A percentile compares a stretch with the other conserved stretches of the same genome.
Evolutionary conservation across 2,888 invertebrate species (phyloP).

Genomic region (Agapetus fuscipes): DNA sequence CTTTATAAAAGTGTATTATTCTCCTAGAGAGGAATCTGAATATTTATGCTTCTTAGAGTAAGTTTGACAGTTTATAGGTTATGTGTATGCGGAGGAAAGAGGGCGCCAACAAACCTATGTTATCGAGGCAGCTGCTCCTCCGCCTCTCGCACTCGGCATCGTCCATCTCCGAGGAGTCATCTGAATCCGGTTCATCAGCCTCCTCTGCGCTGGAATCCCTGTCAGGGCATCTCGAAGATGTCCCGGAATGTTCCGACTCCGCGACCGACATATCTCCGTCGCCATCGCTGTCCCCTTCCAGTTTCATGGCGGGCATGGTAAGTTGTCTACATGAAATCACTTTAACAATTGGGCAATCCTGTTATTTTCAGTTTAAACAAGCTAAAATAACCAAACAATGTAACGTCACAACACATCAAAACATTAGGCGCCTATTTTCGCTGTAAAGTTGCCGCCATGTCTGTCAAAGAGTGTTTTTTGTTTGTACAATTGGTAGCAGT

Average conservation of each 20-base stretch:
- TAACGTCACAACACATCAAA: slow-evolving; percentile 12
- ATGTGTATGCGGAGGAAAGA: slow-evolving; percentile 11
- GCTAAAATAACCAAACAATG: slow-evolving; percentile 6
- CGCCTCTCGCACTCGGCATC: slow-evolving; percentile 83
- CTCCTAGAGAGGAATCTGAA: too few relatives aligned
- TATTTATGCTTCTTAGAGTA: not conserved
- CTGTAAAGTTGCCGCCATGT: slow-evolving; percentile 9
- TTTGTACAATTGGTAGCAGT: not conserved
- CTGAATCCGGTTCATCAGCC: slow-evolving; percentile 72
- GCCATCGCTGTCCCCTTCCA: slow-evolving; percentile 48
- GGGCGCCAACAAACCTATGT: slow-evolving; percentile 44
- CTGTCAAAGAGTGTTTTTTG: slow-evolving; percentile 19
- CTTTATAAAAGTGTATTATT: too few relatives aligned
- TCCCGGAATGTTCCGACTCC: slow-evolving; percentile 58
- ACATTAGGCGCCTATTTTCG: slow-evolving; percentile 14
- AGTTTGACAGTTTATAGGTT: slow-evolving; percentile 11
- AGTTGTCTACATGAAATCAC: slow-evolving; percentile 6
- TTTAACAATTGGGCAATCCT: too few relatives aligned
- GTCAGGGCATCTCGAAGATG: slow-evolving; percentile 56
- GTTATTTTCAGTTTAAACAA: too few relatives aligned
- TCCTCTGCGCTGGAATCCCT: slow-evolving; percentile 63
- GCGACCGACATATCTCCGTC: slow-evolving; percentile 61
- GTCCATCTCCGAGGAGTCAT: slow-evolving; percentile 85
- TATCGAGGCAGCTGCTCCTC: slow-evolving; percentile 74
- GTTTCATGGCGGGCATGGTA: slow-evolving; percentile 59